Conservation (phyloP, 1,140 invertebrate genomes). For the Trichonephila clavipes region DNA sequence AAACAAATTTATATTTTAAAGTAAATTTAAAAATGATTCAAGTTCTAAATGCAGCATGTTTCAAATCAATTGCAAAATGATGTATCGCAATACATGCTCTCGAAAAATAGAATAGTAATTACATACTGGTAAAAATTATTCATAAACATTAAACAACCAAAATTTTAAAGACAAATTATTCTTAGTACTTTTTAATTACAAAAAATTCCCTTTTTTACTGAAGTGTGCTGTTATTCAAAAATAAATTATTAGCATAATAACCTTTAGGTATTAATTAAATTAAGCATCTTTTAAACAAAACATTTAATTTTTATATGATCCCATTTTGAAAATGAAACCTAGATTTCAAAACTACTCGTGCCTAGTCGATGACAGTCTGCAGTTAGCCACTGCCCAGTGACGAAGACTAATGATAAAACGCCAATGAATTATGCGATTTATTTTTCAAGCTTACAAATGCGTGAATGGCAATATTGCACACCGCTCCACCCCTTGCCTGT, state of each 20-base stretch:
- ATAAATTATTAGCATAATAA: too few species aligned
- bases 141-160: too few species aligned
- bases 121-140: too few species aligned
- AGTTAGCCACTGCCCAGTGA: conserved; percentile 34
- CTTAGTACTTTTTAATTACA: background rate
- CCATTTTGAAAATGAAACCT: background rate
- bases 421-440: conserved; percentile 16
- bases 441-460: background rate
- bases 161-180: background rate
- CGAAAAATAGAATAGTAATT: too few species aligned
- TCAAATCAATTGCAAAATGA: background rate
- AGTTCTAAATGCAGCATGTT: background rate
- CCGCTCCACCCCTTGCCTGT: background rate
- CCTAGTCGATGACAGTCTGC: conserved; percentile 6
- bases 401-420: conserved; percentile 3
- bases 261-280: too few species aligned
- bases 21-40: background rate
- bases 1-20: background rate
- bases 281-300: background rate
- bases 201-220: background rate
- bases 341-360: conserved; percentile 34
- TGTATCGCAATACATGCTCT: too few species aligned
- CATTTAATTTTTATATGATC: conserved; percentile 20
- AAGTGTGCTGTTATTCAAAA: too few species aligned
- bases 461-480: conserved; percentile 10